These are phyloP conservation scores for Vanacampus margaritifer DNA, from an alignment of 2,113 vertebrate species.

Conservation along the genomic window DNA sequence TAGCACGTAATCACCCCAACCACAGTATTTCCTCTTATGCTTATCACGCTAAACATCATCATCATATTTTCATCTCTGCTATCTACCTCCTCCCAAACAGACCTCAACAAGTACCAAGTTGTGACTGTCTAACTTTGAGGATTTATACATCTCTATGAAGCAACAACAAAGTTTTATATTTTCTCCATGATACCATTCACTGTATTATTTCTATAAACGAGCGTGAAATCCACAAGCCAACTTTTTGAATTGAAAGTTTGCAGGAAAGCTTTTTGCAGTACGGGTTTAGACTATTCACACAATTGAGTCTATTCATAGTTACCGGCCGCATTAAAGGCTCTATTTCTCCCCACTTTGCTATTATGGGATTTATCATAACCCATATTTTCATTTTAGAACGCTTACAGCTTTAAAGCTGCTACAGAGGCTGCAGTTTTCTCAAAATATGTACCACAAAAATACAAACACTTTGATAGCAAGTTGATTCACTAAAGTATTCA, in stretches of 20 bases:
- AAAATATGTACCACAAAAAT: neutral
- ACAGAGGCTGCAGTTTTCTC: constrained; percentile 15
- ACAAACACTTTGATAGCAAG: constrained; percentile 17
- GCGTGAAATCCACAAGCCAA: constrained; percentile 47
- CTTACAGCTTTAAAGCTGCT: constrained; percentile 27
- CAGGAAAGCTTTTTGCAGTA: constrained; percentile 38
- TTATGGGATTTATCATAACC: constrained; percentile 46
- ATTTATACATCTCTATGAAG: constrained; percentile 53
- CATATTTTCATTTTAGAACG: constrained; percentile 17
- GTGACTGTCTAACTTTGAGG: constrained; percentile 49
- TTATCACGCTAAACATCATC: too few relatives aligned
- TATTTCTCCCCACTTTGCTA: constrained; percentile 15
- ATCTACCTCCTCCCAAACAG: neutral
- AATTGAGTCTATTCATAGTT: constrained; percentile 43
- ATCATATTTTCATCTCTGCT: too few relatives aligned
- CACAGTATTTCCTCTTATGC: neutral
- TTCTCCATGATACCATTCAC: constrained; percentile 46
- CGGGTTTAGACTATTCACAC: constrained; percentile 39
- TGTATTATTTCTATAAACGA: constrained; percentile 39
- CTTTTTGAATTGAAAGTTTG: constrained; percentile 41
- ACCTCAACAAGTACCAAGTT: constrained; percentile 35
- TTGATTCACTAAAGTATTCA: neutral
- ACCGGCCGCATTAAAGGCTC: constrained; percentile 20
- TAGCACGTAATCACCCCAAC: neutral
- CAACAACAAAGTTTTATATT: constrained; percentile 52